Base-by-base conservation (phyloP, 2,113 vertebrate species). In the Egretta garzetta region DNA sequence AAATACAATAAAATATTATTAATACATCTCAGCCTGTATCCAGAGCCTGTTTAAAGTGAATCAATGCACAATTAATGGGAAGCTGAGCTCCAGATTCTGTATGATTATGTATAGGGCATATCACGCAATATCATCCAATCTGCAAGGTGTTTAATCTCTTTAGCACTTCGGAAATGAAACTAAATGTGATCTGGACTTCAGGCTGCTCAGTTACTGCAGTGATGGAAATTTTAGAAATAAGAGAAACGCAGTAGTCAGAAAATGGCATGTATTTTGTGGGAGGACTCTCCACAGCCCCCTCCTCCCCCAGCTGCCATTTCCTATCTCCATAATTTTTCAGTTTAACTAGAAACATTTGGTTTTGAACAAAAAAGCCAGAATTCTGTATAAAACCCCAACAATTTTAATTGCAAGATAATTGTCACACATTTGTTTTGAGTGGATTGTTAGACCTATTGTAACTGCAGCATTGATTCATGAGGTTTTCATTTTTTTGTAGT, bases 1-100 rank as follows among this genome's bases (percentile, higher is more conserved):
- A 97, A 96, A 97, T 94, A 80, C 90, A 95, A 96, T 93, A 90
- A 96, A 93, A 92, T 90, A 68, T 77, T 95, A 96, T 97, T 95
- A 96, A 96, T 96, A 96, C 63, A 88, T 97, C 82, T 90, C 86
- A 90, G 60, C 17, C 60, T 79, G 58, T 93, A 88, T 86, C 68
- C 59, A 80, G 73, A 82, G 35, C 56, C 59, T 83, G 35, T 93
- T 97, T 94, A 88, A 97, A 96, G 60, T 67, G 83, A 92, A 97
- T 85, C 88, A 86, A 95, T 93, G 79, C 73, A 92, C 95, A 90
- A 90, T 95, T 96, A 96, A 95, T 90, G 91, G 74, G 55, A 83
- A 94, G 12, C 47, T n/a, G 79, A 91, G 23, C 55, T 82, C 45
- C 58, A 73, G 53, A 53, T 88, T 93, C 81, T 80, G 27, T 55